These are phyloP conservation scores for Syrmaticus mikado DNA, from an alignment of 2,113 vertebrate species.

Conservation along the genomic window DNA sequence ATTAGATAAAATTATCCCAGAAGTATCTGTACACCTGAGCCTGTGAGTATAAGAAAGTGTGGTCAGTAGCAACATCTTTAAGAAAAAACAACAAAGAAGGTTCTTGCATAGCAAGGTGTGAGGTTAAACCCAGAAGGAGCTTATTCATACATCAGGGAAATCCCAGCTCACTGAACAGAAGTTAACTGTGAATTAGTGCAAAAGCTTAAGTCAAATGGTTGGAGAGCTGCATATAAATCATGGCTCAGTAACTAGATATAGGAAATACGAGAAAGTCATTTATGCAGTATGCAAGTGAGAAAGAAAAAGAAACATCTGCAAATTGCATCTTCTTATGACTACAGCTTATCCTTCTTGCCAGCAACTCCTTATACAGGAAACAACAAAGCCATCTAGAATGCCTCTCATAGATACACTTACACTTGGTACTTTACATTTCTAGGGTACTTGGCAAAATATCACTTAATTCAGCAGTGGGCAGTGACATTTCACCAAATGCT, in stretches of 20 bases:
- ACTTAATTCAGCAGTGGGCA: neutral
- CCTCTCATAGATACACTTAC: neutral
- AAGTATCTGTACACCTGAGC: slow-evolving; percentile 81
- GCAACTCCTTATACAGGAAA: neutral
- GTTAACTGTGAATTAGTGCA: slow-evolving; percentile 72
- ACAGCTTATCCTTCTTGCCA: neutral
- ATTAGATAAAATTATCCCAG: slow-evolving; percentile 69
- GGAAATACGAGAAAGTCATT: neutral
- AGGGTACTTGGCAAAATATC: neutral
- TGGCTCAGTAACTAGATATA: neutral
- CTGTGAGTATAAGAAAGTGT: slow-evolving; percentile 72
- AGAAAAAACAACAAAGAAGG: slow-evolving; percentile 71
- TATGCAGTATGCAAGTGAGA: neutral
- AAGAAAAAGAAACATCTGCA: neutral
- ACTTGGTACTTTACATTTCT: neutral
- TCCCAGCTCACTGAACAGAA: slow-evolving; percentile 54
- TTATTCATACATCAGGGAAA: slow-evolving; percentile 50
- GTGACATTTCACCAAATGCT: neutral
- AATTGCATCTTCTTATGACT: neutral
- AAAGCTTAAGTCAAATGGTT: slow-evolving; percentile 42
- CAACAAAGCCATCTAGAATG: neutral
- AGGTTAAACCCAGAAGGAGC: slow-evolving; percentile 71
- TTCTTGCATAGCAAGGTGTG: slow-evolving; percentile 83
- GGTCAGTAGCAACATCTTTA: slow-evolving; percentile 66
- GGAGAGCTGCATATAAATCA: slow-evolving; percentile 35